Evolutionary conservation across 2,113 vertebrate genomes (phyloP), one percentile per base, ranked within the genome.

Genomic region (Poecilia latipinna): DNA sequence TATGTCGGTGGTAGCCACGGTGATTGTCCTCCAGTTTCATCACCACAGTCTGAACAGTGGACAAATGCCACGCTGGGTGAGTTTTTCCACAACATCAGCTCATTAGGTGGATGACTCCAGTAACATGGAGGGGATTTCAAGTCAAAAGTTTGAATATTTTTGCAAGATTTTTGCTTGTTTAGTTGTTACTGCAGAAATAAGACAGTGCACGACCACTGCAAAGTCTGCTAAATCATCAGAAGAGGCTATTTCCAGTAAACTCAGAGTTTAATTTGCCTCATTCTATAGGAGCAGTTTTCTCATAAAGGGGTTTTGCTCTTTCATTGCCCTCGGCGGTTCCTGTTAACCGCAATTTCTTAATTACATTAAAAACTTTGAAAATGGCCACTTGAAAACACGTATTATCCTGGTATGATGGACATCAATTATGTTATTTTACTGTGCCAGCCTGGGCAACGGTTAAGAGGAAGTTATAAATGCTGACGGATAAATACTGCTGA

Each of bases 1-100:
- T n/a, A 94, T 95, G 92, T 96, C 95, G 0, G 95, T 96, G 4
- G 94, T 95, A 26, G 94, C 94, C 32, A 96, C 95, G 0, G 95
- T 95, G 76, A 88, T 96, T 0, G 95, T 96, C 31, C 93, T 96
- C 12, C 93, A 94, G 86, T 95, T 94, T 81, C 95, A 96, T 86
- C 95, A 96, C 78, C 95, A 95, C 70, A 94, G 90, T 80, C 94
- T 94, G 2, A 88, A 93, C 32, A 92, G 86, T 42, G 95, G 94
- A 26, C 84, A 79, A 33, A 95, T 96, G 90, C 95, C 95, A 3
- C 93, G 86, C 51, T 95, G 92, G 95, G 95, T 96, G 87, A 92
- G 93, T 86, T 61, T 15, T 12, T 65, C 6, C 17, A 64, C 17
- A 32, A 31, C 31, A 6, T 33, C 10, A 32, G 29, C 62, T 22